phyloP scores from a whole-genome alignment of 1,140 invertebrate species.

The Nautilus pompilius region DNA sequence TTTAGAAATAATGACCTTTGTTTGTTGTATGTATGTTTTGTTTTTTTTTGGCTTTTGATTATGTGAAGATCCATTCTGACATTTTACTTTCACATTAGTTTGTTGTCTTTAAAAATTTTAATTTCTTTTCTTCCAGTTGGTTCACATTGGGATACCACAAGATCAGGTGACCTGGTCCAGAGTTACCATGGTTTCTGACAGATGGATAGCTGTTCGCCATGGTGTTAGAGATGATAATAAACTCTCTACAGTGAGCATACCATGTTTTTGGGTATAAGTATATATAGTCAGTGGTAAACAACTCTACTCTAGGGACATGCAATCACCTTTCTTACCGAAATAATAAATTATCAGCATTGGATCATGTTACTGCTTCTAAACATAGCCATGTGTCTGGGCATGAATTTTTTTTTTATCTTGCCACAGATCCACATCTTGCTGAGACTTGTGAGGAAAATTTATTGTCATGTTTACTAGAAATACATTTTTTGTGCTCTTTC shows the following conservation, averaged over 20 bases:
- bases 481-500: too few species aligned
- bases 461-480: too few species aligned
- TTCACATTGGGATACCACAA: conserved; percentile 48
- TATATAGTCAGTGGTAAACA: neutral
- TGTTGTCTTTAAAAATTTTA: conserved; percentile 15
- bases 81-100: neutral
- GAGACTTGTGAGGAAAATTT: too few species aligned
- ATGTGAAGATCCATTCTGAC: neutral
- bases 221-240: conserved; percentile 30
- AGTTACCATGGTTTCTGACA: conserved; percentile 53
- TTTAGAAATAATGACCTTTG: too few species aligned
- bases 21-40: neutral
- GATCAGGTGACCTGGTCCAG: conserved; percentile 54
- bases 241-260: conserved; percentile 15
- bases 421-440: too few species aligned
- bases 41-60: neutral
- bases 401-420: too few species aligned
- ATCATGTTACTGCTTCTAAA: too few species aligned
- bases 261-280: conserved; percentile 19
- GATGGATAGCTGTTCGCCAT: conserved; percentile 54
- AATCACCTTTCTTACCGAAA: too few species aligned
- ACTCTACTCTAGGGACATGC: too few species aligned
- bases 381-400: too few species aligned
- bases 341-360: too few species aligned
- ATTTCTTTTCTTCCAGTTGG: too few species aligned